Conservation (phyloP, 2,113 vertebrate genomes). For the Trichomycterus rosablanca region DNA sequence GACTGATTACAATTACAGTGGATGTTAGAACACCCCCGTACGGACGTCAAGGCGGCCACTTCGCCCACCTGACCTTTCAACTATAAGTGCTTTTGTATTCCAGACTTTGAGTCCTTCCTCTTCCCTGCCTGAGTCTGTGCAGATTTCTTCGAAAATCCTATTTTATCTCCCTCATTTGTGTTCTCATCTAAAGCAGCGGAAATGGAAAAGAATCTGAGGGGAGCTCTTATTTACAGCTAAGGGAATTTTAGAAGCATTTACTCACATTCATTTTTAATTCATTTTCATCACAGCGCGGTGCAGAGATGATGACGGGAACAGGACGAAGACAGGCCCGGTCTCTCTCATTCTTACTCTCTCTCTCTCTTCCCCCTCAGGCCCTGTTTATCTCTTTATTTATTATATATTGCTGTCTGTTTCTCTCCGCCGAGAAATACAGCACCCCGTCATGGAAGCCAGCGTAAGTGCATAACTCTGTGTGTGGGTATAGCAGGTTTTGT, state of each 20-base stretch:
- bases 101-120: too few species aligned
- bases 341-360: conserved; percentile 31
- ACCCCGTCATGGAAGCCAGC: background rate
- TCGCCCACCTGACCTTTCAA: too few species aligned
- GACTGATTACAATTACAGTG: too few species aligned
- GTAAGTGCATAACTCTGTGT: conserved; percentile 15
- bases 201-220: conserved; percentile 16
- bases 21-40: too few species aligned
- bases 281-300: conserved; percentile 38
- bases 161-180: conserved; percentile 5
- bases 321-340: conserved; percentile 19
- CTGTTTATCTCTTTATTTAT: conserved; percentile 34
- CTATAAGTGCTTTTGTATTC: too few species aligned
- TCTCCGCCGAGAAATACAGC: conserved; percentile 24
- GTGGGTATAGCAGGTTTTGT: background rate
- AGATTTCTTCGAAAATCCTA: conserved; percentile 26
- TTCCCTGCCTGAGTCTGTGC: conserved; percentile 54
- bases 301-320: conserved; percentile 14
- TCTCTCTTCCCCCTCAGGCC: conserved; percentile 19
- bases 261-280: conserved; percentile 60
- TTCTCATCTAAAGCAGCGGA: background rate
- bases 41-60: too few species aligned
- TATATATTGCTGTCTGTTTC: conserved; percentile 34
- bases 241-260: conserved; percentile 47
- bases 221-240: conserved; percentile 41